Percentiles rank a stretch among this genome's conserved stretches.
Conservation (phyloP, 2,113 vertebrate genomes). For the Notarius lentiginosus region DNA sequence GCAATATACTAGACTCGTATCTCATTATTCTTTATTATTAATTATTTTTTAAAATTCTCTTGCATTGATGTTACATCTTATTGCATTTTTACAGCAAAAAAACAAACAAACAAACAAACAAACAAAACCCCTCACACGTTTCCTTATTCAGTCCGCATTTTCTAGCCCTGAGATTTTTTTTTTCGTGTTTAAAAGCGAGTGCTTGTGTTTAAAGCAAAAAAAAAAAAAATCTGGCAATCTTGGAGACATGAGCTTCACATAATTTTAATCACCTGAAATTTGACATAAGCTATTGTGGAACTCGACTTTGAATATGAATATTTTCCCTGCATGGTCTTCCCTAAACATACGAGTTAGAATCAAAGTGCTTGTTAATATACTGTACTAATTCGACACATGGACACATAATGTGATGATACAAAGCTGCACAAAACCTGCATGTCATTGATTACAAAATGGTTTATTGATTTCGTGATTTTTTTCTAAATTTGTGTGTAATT, state of each 20-base stretch:
- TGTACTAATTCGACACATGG: neutral
- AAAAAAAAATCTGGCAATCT: neutral
- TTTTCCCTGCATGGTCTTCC: neutral
- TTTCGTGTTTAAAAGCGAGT: too few species aligned
- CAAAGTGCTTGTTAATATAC: neutral
- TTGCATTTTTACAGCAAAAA: too few species aligned
- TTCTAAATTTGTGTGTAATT: slow-evolving; percentile 55
- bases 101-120: too few species aligned
- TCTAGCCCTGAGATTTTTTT: too few species aligned
- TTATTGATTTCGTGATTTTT: slow-evolving; percentile 70
- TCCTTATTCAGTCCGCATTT: too few species aligned
- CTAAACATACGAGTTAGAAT: too few species aligned
- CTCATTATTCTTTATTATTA: too few species aligned
- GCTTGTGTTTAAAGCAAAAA: neutral
- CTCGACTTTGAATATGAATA: neutral
- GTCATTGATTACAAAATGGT: slow-evolving; percentile 67
- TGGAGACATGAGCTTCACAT: neutral
- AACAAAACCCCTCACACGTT: too few species aligned
- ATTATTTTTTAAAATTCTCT: too few species aligned
- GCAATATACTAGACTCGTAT: too few species aligned
- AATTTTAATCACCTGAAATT: neutral
- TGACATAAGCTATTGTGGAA: too few species aligned
- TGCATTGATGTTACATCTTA: too few species aligned
- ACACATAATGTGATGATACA: neutral
- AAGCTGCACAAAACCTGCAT: slow-evolving; percentile 29